phyloP scores from a whole-genome alignment of 2,888 invertebrate genomes.

The Fabriciana adippe region DNA sequence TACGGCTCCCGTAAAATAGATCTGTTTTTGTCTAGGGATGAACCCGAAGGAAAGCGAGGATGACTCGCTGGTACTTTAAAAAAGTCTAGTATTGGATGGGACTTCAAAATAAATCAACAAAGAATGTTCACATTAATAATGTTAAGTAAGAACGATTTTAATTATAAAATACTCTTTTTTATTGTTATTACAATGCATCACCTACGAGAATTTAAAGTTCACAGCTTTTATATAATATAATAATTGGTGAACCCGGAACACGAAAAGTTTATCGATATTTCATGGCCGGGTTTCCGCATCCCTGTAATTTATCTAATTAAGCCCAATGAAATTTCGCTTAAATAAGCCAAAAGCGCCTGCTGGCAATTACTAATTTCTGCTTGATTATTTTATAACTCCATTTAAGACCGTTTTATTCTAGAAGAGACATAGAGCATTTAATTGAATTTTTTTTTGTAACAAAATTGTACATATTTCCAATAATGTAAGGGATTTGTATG shows the following conservation, averaged over 20 bases:
- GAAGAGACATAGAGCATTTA: slow-evolving; percentile 27
- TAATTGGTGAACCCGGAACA: slow-evolving; percentile 11
- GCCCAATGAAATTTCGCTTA: slow-evolving; percentile 79
- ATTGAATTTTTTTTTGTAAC: no score
- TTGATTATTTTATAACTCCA: slow-evolving; percentile 74
- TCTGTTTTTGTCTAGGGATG: no score
- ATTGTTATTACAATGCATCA: neutral
- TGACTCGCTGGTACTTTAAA: neutral
- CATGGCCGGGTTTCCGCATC: slow-evolving; percentile 44
- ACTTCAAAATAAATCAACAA: neutral
- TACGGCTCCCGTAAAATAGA: no score
- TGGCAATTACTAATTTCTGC: slow-evolving; percentile 73
- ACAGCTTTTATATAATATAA: slow-evolving; percentile 26
- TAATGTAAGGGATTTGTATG: no score
- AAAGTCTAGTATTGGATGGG: neutral
- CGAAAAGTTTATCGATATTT: slow-evolving; percentile 49
- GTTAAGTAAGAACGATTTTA: neutral
- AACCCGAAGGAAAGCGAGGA: no score
- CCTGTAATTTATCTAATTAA: slow-evolving; percentile 76
- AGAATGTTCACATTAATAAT: neutral
- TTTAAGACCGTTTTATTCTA: slow-evolving; percentile 41
- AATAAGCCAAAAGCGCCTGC: slow-evolving; percentile 74
- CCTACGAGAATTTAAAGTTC: neutral
- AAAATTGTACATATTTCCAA: no score
- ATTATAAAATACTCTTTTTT: neutral